Percentiles rank a stretch among this genome's conserved stretches.
phyloP scores from a whole-genome alignment of 2,888 invertebrate genomes.

The Pemphredon lugubris region DNA sequence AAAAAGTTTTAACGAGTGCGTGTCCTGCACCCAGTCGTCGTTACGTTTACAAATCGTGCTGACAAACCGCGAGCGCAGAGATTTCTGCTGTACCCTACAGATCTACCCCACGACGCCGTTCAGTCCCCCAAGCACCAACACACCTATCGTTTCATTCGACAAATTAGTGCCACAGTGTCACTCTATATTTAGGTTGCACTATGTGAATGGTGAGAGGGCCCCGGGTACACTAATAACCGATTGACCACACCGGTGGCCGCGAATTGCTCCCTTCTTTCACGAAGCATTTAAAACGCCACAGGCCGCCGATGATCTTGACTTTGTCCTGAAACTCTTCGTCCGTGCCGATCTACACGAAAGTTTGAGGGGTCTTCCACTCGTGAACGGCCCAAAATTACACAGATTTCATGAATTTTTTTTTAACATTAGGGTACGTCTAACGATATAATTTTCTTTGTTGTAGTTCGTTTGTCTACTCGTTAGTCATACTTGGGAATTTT shows the following conservation, averaged over 20 bases:
- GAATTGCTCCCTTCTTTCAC: slow-evolving; percentile 51
- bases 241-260: slow-evolving; percentile 49
- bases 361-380: too few relatives aligned
- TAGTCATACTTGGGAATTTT: too few relatives aligned
- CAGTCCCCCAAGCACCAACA: slow-evolving; percentile 74
- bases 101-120: slow-evolving; percentile 70
- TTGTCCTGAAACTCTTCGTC: not conserved
- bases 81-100: slow-evolving; percentile 70
- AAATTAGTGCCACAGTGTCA: slow-evolving; percentile 80
- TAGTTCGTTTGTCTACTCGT: too few relatives aligned
- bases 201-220: slow-evolving; percentile 56
- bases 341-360: too few relatives aligned
- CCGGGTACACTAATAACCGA: slow-evolving; percentile 53
- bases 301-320: slow-evolving; percentile 43
- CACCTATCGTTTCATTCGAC: slow-evolving; percentile 78
- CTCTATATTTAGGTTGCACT: slow-evolving; percentile 76
- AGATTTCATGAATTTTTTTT: too few relatives aligned
- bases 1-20: not conserved
- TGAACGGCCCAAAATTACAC: too few relatives aligned
- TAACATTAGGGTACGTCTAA: too few relatives aligned
- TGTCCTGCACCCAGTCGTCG: slow-evolving; percentile 34
- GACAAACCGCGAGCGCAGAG: slow-evolving; percentile 58
- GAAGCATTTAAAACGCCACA: slow-evolving; percentile 25
- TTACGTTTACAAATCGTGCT: slow-evolving; percentile 50
- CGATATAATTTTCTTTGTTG: too few relatives aligned